Evolutionary conservation across 2,888 invertebrate species (phyloP).

Genomic region (Homarus gammarus): DNA sequence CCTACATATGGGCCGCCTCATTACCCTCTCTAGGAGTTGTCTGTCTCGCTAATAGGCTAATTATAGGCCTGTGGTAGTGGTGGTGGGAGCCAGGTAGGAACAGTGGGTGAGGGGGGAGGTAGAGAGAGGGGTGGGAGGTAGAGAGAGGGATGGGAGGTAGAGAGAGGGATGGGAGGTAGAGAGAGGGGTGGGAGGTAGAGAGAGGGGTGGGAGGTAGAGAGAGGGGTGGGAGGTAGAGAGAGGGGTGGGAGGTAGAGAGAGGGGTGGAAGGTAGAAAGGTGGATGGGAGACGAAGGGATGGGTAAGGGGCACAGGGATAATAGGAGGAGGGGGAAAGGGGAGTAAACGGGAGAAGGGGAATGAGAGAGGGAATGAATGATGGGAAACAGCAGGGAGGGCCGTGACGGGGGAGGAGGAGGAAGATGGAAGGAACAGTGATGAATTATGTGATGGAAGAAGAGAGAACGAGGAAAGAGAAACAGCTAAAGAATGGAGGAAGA

Average conservation of each 20-base stretch:
- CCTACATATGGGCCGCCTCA: slow-evolving; percentile 18
- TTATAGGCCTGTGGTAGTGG: slow-evolving; percentile 32
- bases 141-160: too few species aligned
- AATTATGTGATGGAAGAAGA: too few species aligned
- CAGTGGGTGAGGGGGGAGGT: too few species aligned
- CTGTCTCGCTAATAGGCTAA: slow-evolving; percentile 41
- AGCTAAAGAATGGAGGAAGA: too few species aligned
- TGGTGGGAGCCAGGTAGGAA: not conserved
- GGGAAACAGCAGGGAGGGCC: not conserved
- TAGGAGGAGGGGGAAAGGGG: not conserved
- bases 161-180: too few species aligned
- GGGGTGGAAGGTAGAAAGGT: not conserved
- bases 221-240: too few species aligned
- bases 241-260: too few species aligned
- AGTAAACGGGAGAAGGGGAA: not conserved
- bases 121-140: not conserved
- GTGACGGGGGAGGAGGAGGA: not conserved
- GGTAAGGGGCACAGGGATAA: not conserved
- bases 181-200: too few species aligned
- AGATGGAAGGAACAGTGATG: not conserved
- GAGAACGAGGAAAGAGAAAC: too few species aligned
- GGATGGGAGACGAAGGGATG: not conserved
- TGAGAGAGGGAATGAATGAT: not conserved
- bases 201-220: too few species aligned
- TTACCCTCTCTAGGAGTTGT: slow-evolving; percentile 37